phyloP scores from a whole-genome alignment of 30 jellyfish, hydroid and myxozoan genomes.

The Cassiopea andromeda region DNA sequence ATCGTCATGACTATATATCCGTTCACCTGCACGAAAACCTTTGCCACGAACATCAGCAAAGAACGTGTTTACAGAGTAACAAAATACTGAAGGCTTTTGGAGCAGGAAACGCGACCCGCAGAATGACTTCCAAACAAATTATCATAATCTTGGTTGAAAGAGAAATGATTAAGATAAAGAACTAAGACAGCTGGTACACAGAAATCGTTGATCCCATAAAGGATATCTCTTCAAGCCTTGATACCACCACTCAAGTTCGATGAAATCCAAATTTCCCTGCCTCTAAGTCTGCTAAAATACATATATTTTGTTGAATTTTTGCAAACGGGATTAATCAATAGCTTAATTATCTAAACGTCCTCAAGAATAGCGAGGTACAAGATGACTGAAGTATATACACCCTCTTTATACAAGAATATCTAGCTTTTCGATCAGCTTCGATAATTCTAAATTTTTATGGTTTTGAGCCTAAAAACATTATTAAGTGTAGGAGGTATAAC shows the following conservation, averaged over 20 bases:
- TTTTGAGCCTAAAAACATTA: too few relatives aligned
- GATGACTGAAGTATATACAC: background rate
- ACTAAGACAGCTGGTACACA: slow-evolving; percentile 12
- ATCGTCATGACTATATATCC: background rate
- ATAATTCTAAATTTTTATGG: too few relatives aligned
- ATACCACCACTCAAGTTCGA: background rate
- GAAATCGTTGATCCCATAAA: background rate
- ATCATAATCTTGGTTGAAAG: background rate
- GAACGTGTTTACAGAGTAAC: background rate
- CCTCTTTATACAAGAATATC: background rate
- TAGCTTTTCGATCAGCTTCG: too few relatives aligned
- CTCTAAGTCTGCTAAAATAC: background rate
- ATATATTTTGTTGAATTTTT: background rate
- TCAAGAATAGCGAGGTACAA: background rate
- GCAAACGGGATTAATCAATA: background rate
- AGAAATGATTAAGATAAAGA: background rate
- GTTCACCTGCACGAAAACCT: background rate
- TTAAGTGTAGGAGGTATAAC: too few relatives aligned
- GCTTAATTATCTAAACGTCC: background rate
- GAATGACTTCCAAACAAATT: background rate
- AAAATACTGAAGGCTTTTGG: background rate
- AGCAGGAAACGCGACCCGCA: slow-evolving; percentile 8
- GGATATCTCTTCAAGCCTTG: background rate
- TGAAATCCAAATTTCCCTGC: background rate
- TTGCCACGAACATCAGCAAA: background rate